phyloP scores from a whole-genome alignment of 1,140 invertebrate genomes.

The Trachymyrmex cornetzi region DNA sequence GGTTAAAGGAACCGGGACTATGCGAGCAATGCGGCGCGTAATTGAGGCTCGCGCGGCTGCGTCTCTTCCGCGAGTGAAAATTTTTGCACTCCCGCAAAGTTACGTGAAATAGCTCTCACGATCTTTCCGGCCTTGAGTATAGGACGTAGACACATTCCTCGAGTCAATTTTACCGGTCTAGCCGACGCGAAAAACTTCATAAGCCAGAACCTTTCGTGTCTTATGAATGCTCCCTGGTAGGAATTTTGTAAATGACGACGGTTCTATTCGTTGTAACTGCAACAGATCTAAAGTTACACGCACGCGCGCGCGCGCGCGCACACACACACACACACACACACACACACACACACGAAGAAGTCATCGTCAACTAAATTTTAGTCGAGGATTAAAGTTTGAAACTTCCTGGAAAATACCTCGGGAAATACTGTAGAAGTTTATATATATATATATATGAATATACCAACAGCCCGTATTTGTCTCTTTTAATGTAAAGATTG shows the following conservation, averaged over 20 bases:
- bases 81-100: slow-evolving; percentile 31
- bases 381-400: background rate
- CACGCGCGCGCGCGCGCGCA: too few relatives aligned
- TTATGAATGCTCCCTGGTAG: slow-evolving; percentile 29
- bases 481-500: background rate
- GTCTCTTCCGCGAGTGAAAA: slow-evolving; percentile 31
- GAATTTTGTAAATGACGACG: slow-evolving; percentile 25
- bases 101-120: slow-evolving; percentile 41
- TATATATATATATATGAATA: background rate
- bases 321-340: too few relatives aligned
- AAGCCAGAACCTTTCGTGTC: slow-evolving; percentile 3
- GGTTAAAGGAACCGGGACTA: slow-evolving; percentile 44
- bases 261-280: slow-evolving; percentile 1
- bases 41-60: slow-evolving; percentile 7
- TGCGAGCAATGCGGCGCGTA: slow-evolving; percentile 39
- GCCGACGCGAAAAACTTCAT: slow-evolving; percentile 22
- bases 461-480: background rate
- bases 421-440: background rate
- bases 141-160: slow-evolving; percentile 36
- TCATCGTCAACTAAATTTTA: background rate
- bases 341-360: too few relatives aligned
- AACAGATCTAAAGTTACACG: slow-evolving; percentile 22
- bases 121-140: slow-evolving; percentile 50
- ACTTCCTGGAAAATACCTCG: background rate
- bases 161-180: slow-evolving; percentile 49